Evolutionary conservation across 2,888 invertebrate species (phyloP), one percentile per base, ranked within the genome.

Genomic region (Xylocampa areola): DNA sequence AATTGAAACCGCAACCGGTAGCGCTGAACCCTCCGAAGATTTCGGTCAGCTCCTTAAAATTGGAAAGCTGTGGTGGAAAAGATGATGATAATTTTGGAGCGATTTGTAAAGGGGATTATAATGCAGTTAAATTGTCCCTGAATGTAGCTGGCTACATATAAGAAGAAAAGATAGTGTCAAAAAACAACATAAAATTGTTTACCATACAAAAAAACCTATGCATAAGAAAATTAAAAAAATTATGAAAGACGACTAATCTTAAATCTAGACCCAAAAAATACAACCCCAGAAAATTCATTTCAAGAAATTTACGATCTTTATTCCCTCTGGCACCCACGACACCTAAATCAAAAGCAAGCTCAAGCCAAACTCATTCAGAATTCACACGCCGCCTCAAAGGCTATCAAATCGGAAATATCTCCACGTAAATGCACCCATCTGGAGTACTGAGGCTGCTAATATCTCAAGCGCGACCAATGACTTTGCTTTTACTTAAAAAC

Each of bases 401-500:
- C 86, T 91, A 91, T 91, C 91, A 86, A 84, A 85, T 79, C 84
- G 82, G 81, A 84, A 89, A 87, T 87, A 90, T 89, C 91, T 89
- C 86, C 80, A 81, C 82, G 79, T 88, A 86, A 90, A 89, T 89
- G 89, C 91, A 89, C 85, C 86, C 90, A 88, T 90, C 89, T 89
- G 83, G 83, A 76, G 78, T 62, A 68, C 79, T 79, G 81, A 82
- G 83, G 83, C 88, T 89, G 84, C 91, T 92, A 91, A 93, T 93
- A 92, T 92, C 92, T 93, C 92, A 92, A 87, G 82, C 85, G 88
- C 79, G 84, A 86, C 89, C 88, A 87, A 84, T 84, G 82, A 85
- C 83, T 82, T 66, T 77, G 81, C 85, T 85, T 88, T 88, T 82
- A 80, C 83, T 85, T 84, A 84, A 84, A 80, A 81, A 81, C 91